phyloP scores from a whole-genome alignment of 2,888 invertebrate genomes.

The Dichetophora obliterata region DNA sequence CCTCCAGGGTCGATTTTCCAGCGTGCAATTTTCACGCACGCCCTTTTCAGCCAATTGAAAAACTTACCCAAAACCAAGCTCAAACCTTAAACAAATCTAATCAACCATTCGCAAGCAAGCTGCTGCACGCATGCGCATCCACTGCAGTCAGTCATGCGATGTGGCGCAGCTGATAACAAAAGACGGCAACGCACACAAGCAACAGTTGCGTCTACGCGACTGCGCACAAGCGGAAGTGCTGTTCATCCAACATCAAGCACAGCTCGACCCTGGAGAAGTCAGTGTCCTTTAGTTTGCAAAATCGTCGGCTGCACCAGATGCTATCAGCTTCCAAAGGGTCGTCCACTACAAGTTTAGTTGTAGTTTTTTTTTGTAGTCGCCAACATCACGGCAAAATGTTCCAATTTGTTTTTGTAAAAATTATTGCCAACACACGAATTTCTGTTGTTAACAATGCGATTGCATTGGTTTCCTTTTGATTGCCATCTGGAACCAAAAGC shows the following conservation, averaged over 20 bases:
- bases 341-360: conserved; percentile 8
- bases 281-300: conserved; percentile 24
- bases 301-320: conserved; percentile 26
- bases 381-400: conserved; percentile 55
- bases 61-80: conserved; percentile 46
- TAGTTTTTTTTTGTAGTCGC: neutral
- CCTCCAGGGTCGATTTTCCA: conserved; percentile 42
- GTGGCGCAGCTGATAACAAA: conserved; percentile 4
- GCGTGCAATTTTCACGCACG: conserved; percentile 63
- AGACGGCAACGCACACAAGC: neutral
- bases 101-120: neutral
- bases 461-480: conserved; percentile 14
- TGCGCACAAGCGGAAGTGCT: conserved; percentile 16
- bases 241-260: neutral
- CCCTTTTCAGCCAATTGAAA: conserved; percentile 53
- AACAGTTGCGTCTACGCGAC: neutral
- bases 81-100: conserved; percentile 37
- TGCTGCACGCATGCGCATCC: conserved; percentile 28
- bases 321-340: conserved; percentile 12
- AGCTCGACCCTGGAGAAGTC: neutral
- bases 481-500: neutral
- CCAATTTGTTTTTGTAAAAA: conserved; percentile 59
- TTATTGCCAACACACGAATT: conserved; percentile 52
- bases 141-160: neutral
- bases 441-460: conserved; percentile 35